Conservation (phyloP, 2,888 invertebrate species). For the Stegana nigrithorax region DNA sequence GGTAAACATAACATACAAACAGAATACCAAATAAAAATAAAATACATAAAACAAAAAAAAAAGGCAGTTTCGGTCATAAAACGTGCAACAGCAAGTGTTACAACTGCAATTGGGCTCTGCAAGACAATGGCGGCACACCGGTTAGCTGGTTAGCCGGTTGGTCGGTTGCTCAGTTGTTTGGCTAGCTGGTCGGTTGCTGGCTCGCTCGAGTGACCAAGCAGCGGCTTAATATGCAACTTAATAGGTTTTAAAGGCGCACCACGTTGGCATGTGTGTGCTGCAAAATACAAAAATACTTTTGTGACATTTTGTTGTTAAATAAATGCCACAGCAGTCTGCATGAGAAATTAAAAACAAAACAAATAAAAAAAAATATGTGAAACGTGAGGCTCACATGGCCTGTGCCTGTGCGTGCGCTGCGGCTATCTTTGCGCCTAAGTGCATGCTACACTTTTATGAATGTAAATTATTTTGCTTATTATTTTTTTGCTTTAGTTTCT, state of each 20-base stretch:
- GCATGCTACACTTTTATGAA: background rate
- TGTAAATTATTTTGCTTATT: background rate
- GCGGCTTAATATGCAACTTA: slow-evolving; percentile 23
- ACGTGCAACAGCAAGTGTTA: slow-evolving; percentile 12
- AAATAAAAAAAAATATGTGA: no score
- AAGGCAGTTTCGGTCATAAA: background rate
- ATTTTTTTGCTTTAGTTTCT: no score
- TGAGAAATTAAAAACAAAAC: background rate
- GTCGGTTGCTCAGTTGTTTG: no score
- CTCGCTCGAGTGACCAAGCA: background rate
- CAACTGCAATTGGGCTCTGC: slow-evolving; percentile 7
- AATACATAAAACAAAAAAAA: background rate
- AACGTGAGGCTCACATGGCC: background rate
- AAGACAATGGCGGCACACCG: no score
- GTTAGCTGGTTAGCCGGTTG: no score
- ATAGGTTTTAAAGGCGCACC: slow-evolving; percentile 20
- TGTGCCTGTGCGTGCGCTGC: background rate
- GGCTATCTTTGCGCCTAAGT: background rate
- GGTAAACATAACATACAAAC: background rate
- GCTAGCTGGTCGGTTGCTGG: background rate
- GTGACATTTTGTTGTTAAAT: slow-evolving; percentile 2
- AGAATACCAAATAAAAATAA: background rate
- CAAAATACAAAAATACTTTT: background rate
- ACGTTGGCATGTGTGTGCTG: background rate
- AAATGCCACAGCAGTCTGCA: background rate